Percentiles rank a stretch among this genome's conserved stretches.
Conservation (phyloP, 2,113 vertebrate species). For the Pomatorhinus ruficollis region DNA sequence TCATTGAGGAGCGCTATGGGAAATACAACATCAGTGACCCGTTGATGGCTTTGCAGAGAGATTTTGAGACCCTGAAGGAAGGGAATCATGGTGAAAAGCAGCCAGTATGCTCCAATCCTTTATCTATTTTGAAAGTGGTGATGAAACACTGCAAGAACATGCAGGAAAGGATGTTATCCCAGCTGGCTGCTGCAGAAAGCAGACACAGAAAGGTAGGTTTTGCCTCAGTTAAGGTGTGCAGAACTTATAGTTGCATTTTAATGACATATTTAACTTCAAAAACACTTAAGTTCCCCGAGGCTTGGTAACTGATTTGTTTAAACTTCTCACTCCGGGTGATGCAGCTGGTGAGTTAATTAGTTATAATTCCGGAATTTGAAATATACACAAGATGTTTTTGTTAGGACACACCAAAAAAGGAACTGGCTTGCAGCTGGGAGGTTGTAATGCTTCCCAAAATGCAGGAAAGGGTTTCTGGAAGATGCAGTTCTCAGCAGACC, state of each 20-base stretch:
- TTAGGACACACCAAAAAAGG: background rate
- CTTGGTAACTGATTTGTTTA: background rate
- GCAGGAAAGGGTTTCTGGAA: background rate
- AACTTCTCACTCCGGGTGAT: background rate
- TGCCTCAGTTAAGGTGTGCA: background rate
- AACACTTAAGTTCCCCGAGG: background rate
- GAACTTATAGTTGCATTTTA: background rate
- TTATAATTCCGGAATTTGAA: background rate
- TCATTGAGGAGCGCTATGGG: slow-evolving; percentile 92
- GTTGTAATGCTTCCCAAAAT: background rate
- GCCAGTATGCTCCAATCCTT: slow-evolving; percentile 84
- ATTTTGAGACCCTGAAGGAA: slow-evolving; percentile 86
- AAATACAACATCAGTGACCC: slow-evolving; percentile 95
- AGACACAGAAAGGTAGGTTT: slow-evolving; percentile 89
- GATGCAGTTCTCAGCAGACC: background rate
- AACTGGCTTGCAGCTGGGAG: background rate
- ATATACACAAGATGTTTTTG: background rate
- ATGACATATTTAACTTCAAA: background rate
- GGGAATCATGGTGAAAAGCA: slow-evolving; percentile 77
- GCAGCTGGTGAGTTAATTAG: background rate
- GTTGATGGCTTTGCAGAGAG: slow-evolving; percentile 91
- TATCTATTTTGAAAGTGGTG: slow-evolving; percentile 89
- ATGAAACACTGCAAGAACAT: slow-evolving; percentile 95
- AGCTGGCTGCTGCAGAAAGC: slow-evolving; percentile 92
- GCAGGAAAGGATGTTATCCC: slow-evolving; percentile 95